Percentiles rank a stretch among this genome's conserved stretches.
phyloP scores from a whole-genome alignment of 1,140 invertebrate genomes.

The Halesus radiatus region DNA sequence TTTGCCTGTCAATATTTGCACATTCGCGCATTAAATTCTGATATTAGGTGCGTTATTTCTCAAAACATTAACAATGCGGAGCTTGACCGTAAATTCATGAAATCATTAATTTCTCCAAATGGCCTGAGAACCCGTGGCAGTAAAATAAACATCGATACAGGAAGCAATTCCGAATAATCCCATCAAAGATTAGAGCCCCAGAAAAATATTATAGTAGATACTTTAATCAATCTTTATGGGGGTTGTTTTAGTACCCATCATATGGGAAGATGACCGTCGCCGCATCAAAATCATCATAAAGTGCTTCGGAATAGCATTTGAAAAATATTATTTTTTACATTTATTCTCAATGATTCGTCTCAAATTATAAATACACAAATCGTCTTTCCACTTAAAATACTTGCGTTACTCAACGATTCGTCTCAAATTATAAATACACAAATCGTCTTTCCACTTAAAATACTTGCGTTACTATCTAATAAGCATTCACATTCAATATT shows the following conservation, averaged over 20 bases:
- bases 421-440: too few species aligned
- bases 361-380: background rate
- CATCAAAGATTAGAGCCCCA: background rate
- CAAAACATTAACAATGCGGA: background rate
- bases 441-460: too few species aligned
- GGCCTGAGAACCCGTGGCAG: background rate
- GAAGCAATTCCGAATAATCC: slow-evolving; percentile 20
- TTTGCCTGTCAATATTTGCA: background rate
- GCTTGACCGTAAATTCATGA: background rate
- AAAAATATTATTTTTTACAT: background rate
- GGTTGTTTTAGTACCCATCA: background rate
- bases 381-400: background rate
- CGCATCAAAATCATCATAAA: background rate
- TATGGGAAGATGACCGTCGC: background rate
- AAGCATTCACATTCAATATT: too few species aligned
- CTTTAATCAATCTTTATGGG: slow-evolving; percentile 24
- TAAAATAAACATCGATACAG: slow-evolving; percentile 25
- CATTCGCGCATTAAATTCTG: background rate
- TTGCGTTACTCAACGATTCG: too few species aligned
- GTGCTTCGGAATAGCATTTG: background rate
- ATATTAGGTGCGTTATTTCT: background rate
- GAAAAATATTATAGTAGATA: slow-evolving; percentile 1
- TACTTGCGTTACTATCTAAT: too few species aligned
- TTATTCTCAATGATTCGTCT: background rate
- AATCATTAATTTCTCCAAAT: background rate